Evolutionary conservation across 2,888 invertebrate species (phyloP).

Genomic region (Eueremaeus valkanovi): DNA sequence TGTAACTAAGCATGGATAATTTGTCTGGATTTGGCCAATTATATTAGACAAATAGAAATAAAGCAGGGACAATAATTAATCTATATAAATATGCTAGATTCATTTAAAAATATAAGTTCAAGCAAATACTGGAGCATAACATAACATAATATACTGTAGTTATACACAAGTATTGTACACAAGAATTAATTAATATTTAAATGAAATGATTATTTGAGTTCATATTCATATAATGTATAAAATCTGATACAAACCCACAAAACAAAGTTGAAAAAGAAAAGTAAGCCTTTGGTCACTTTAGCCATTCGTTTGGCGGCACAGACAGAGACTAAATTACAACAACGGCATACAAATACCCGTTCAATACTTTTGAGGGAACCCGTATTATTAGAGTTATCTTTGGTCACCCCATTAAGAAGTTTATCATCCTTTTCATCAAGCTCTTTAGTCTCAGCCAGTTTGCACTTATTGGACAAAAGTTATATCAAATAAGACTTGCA

Average conservation of each 20-base stretch:
- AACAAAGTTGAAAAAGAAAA: constrained; percentile 3
- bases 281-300: constrained; percentile 21
- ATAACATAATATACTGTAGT: too few relatives aligned
- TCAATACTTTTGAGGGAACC: not conserved
- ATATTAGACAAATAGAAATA: too few relatives aligned
- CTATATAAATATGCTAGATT: too few relatives aligned
- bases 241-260: constrained; percentile 27
- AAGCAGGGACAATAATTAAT: too few relatives aligned
- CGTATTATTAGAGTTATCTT: not conserved
- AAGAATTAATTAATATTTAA: not conserved
- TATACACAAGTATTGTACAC: too few relatives aligned
- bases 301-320: constrained; percentile 23
- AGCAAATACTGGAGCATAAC: too few relatives aligned
- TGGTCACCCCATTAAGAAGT: not conserved
- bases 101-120: too few relatives aligned
- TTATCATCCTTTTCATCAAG: constrained; percentile 20
- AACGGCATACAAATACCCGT: constrained; percentile 25
- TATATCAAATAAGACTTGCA: not conserved
- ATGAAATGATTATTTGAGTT: not conserved
- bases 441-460: constrained; percentile 22
- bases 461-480: too few relatives aligned
- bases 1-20: too few relatives aligned
- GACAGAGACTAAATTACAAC: constrained; percentile 5
- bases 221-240: not conserved
- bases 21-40: too few relatives aligned